Evolutionary conservation across 2,888 invertebrate genomes (phyloP).

Genomic region (Chloromyia formosa): DNA sequence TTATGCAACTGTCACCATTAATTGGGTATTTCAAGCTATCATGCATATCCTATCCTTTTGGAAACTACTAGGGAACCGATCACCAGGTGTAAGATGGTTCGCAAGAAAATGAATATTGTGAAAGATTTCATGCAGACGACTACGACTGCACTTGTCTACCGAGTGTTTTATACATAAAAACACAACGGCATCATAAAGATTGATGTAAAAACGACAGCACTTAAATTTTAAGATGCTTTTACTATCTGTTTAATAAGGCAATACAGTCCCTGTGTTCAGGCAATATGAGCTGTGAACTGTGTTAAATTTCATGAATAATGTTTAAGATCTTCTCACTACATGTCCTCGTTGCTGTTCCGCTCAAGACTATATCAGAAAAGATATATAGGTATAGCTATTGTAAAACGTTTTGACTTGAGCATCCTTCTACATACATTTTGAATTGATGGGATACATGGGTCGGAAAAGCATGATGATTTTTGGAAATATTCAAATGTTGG

Average conservation of each 20-base stretch:
- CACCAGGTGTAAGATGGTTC: too few relatives aligned
- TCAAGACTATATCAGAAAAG: too few relatives aligned
- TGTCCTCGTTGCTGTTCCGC: not conserved
- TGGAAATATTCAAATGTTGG: too few relatives aligned
- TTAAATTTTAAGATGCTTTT: constrained; percentile 43
- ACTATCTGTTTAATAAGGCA: constrained; percentile 46
- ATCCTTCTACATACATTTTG: too few relatives aligned
- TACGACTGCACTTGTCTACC: not conserved
- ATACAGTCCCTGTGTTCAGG: constrained; percentile 33
- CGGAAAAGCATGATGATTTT: too few relatives aligned
- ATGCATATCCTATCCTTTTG: too few relatives aligned
- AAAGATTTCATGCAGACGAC: constrained; percentile 34
- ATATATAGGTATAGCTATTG: too few relatives aligned
- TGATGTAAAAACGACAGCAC: constrained; percentile 43
- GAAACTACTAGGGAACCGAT: too few relatives aligned
- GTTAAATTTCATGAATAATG: constrained; percentile 45
- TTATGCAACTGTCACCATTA: too few relatives aligned
- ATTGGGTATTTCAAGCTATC: too few relatives aligned
- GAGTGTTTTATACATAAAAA: constrained; percentile 34
- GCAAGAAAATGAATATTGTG: constrained; percentile 32
- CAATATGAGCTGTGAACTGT: constrained; percentile 46
- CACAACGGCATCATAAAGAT: constrained; percentile 38
- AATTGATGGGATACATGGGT: too few relatives aligned
- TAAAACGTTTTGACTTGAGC: too few relatives aligned
- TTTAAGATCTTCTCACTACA: constrained; percentile 19